Conservation (phyloP, 1,140 invertebrate species). For the Bilobella aurantiaca region DNA sequence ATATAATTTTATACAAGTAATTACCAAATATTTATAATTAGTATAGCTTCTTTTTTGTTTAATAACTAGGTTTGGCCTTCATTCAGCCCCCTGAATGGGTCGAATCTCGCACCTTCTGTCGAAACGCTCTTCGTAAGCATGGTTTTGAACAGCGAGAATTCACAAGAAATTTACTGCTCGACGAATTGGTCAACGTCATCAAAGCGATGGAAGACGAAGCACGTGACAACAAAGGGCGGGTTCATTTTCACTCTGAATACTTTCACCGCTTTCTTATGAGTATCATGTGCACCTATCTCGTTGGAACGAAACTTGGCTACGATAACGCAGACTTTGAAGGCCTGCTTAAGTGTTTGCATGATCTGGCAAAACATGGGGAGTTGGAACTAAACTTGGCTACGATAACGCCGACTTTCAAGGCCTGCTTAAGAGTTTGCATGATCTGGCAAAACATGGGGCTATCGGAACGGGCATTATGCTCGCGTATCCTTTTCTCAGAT, state of each 20-base stretch:
- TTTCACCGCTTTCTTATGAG: not conserved
- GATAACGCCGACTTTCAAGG: not conserved
- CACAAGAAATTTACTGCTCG: not conserved
- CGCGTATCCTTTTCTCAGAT: not conserved
- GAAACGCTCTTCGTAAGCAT: not conserved
- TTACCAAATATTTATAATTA: too few species aligned
- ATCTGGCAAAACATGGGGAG: not conserved
- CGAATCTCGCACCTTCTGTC: not conserved
- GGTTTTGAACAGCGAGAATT: not conserved
- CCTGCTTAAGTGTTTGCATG: not conserved
- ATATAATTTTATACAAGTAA: too few species aligned
- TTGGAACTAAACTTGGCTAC: not conserved
- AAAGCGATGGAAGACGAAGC: not conserved
- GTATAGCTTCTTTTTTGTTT: too few species aligned
- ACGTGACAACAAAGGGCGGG: not conserved
- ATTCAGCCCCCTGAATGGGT: not conserved
- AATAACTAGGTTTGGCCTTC: too few species aligned
- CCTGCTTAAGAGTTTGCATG: not conserved
- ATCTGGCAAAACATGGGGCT: not conserved
- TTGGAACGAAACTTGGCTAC: not conserved
- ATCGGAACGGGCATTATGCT: not conserved
- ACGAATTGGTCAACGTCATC: not conserved
- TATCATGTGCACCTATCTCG: not conserved
- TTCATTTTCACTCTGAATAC: not conserved
- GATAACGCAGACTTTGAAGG: not conserved